These are phyloP conservation scores for Hydrotaea cyrtoneurina DNA, from an alignment of 2,888 invertebrate species.

Conservation along the genomic window DNA sequence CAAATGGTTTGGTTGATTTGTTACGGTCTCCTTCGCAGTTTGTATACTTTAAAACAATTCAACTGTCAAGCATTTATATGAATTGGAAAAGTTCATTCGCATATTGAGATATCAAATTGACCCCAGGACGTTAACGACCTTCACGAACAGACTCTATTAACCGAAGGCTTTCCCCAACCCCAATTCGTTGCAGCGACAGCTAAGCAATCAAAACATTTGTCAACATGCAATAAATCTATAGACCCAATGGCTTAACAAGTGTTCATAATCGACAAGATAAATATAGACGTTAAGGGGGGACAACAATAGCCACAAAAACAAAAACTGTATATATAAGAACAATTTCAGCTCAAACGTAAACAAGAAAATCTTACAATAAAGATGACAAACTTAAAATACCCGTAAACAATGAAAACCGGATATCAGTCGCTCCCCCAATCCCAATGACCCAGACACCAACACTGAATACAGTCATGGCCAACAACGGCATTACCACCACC, in stretches of 20 bases:
- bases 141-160: neutral
- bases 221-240: constrained; percentile 33
- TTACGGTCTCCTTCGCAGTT: no score
- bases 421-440: constrained; percentile 2
- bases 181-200: neutral
- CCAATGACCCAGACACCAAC: neutral
- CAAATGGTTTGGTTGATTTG: no score
- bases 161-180: neutral
- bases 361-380: constrained; percentile 39
- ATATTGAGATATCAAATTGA: no score
- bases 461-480: neutral
- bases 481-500: neutral
- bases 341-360: constrained; percentile 35
- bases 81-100: no score
- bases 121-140: no score
- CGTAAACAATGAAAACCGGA: constrained; percentile 43
- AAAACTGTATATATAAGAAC: constrained; percentile 22
- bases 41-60: no score
- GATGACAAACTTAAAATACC: constrained; percentile 55
- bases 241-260: constrained; percentile 15
- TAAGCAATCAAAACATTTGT: constrained; percentile 29
- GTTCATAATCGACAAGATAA: constrained; percentile 33
- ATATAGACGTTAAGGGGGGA: constrained; percentile 18
- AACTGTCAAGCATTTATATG: no score
- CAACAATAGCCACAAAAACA: neutral